Evolutionary conservation across 2,888 invertebrate species (phyloP), one percentile per base, ranked within the genome.

Genomic region (Mongoloraphidia duomilia): DNA sequence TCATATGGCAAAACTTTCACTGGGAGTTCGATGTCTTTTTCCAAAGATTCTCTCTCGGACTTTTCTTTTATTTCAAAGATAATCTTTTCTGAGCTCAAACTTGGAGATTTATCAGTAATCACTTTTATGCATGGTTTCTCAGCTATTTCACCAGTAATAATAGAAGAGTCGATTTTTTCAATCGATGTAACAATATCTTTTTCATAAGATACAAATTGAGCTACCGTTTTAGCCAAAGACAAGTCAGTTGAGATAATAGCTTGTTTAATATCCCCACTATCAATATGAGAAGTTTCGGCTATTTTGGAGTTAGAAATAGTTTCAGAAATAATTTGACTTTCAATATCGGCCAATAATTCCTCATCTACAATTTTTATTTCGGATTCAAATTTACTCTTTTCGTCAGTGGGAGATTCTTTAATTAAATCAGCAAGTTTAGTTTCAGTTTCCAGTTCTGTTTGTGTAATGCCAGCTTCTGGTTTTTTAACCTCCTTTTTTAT

Each of bases 61-160:
- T 36, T 5, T 40, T 43, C 37, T 42, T 42, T 33, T 13, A 36
- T 41, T 46, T 34, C 26, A 17, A 43, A 42, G 10, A 33, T 43
- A 14, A 11, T 34, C 40, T 51, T 47, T 42, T 41, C 44, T 8
- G 13, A 1, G 12, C 36, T 9, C 17, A 9, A 34, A 10, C 9
- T 12, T 26, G 17, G 12, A 33, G 47, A 50, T 38, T 49, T 49
- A 41, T 52, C 49, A 3, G 49, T 34, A 8, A 46, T 42, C 9
- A 46, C 44, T 49, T 50, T 46, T 41, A 50, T 40, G 41, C 50
- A 50, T 10, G 52, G 50, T 51, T 46, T n/a, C 40, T 51, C 49
- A 9, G 14, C 11, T 33, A 37, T 11, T 37, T 44, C 37, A 34
- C 26, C 42, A 17, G 11, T 12, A 10, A 36, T 5, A 5, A 13